Base-by-base conservation (phyloP, 2,113 vertebrate species). In the Silurus asotus region DNA sequence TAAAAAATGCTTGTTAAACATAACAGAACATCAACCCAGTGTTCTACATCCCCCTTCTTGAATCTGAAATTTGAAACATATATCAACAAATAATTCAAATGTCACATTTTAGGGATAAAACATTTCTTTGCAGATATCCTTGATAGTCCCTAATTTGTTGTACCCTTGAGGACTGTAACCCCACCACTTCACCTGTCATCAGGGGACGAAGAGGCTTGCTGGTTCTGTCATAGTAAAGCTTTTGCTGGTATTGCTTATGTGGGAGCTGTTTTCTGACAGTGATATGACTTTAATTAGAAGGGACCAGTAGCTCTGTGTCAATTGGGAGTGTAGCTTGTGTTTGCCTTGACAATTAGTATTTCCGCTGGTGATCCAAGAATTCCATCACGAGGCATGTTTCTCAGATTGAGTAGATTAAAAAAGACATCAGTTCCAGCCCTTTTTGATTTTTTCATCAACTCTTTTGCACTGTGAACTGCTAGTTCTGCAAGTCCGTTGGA, bases 391-490 rank as follows among this genome's bases (percentile, higher is more conserved):
- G 69, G 37, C 17, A 48, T 20, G 4, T 79, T 85, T 48, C 0
- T 0, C 1, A 69, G 25, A 45, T 79, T 85, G 59, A 77, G 25
- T 11, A 69, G 17, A 5, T 65, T 69, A 3, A 67, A 59, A 65
- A 65, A 85, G 45, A 85, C 7, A 7, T 85, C 75, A 2, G 25
- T 58, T 4, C 58, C 72, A 85, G 78, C 62, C 23, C 62, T 9
- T 23, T 65, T 85, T 1, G 59, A 79, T 13, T 79, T 85, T 15
- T 85, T 28, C 59, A 79, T 77, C 6, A 79, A 20, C 5, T 85
- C 49, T 20, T 67, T 85, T 45, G 74, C 11, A 7, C 15, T 76
- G 0, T 17, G 5, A 37, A 85, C 51, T 6, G 7, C 61, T 1
- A 0, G 11, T 25, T 85, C 51, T 0, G 4, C 51, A 69, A 79